Percentiles rank a stretch among this genome's conserved stretches.
These are phyloP conservation scores for Listronotus oregonensis DNA, from an alignment of 1,140 invertebrate species.

Conservation along the genomic window DNA sequence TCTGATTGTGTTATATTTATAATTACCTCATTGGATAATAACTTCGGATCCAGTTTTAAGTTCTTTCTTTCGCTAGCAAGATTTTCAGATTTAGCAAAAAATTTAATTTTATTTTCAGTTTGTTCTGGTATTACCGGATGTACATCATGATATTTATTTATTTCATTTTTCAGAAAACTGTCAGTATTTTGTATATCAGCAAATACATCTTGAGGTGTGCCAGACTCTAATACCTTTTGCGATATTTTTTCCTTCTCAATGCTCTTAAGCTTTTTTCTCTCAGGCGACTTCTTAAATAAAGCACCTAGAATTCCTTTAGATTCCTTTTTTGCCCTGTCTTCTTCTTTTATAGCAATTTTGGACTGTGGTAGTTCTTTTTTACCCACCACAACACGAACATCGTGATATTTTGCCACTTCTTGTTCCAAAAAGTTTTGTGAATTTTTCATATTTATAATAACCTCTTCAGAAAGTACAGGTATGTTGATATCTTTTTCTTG, in stretches of 20 bases:
- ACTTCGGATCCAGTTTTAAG: no score
- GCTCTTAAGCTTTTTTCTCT: constrained; percentile 11
- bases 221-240: constrained; percentile 22
- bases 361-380: constrained; percentile 3
- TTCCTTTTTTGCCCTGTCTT: not conserved
- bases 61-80: no score
- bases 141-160: no score
- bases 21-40: constrained; percentile 12
- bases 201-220: constrained; percentile 1
- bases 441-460: constrained; percentile 34
- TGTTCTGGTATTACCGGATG: no score
- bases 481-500: constrained; percentile 21
- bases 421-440: constrained; percentile 28
- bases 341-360: not conserved
- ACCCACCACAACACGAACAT: constrained; percentile 23
- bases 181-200: no score
- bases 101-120: no score
- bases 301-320: constrained; percentile 2
- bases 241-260: constrained; percentile 13
- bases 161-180: no score
- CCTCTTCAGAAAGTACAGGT: constrained; percentile 31
- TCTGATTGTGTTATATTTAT: constrained; percentile 4
- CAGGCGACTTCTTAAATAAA: constrained; percentile 13
- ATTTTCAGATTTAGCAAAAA: no score
- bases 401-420: constrained; percentile 33